Conservation (phyloP, 2,797 vertebrate species). For the Peromyscus nudipes region DNA sequence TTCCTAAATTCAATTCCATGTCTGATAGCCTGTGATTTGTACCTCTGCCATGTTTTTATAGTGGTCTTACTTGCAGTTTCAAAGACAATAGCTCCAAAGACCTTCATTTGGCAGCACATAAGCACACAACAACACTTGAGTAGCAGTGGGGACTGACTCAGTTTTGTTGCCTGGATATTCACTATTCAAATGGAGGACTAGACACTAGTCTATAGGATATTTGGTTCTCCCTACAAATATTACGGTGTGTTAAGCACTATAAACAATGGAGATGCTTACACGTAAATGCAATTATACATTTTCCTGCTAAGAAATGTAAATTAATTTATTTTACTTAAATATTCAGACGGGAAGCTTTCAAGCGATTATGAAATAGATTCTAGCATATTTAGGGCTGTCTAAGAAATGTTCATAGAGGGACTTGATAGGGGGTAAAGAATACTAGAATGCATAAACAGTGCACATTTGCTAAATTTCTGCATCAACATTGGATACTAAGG, state of each 20-base stretch:
- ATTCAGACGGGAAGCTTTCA: background rate
- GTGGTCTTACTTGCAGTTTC: background rate
- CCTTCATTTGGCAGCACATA: background rate
- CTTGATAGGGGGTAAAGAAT: conserved; percentile 5
- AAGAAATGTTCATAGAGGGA: background rate
- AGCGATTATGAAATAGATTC: background rate
- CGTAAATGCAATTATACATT: background rate
- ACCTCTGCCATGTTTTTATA: background rate
- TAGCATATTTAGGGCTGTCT: background rate
- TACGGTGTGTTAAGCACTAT: background rate
- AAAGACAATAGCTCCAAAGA: background rate
- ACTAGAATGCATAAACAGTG: background rate
- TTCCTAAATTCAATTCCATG: background rate
- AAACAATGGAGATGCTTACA: background rate
- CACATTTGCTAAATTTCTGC: background rate
- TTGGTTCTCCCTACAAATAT: background rate
- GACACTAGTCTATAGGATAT: background rate
- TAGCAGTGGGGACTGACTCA: background rate
- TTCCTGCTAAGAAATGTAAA: background rate
- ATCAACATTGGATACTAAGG: background rate
- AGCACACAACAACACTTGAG: background rate
- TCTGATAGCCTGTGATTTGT: background rate
- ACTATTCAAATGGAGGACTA: background rate
- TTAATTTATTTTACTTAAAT: conserved; percentile 28
- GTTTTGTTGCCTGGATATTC: background rate